Base-by-base conservation (phyloP, 2,888 invertebrate genomes). In the Amiota mariae region DNA sequence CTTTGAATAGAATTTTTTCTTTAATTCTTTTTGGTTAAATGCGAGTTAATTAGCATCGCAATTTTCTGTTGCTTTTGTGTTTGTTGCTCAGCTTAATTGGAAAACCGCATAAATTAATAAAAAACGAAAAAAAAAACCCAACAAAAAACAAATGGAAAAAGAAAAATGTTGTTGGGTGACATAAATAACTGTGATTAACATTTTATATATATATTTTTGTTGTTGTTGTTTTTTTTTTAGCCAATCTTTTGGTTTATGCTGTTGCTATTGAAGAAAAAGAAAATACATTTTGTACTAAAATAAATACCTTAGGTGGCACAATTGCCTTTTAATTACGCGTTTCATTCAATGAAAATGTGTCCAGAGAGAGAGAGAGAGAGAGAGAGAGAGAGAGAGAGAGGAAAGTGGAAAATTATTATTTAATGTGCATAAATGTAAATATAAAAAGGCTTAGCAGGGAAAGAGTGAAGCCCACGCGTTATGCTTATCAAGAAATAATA, bases 401-500 rank as follows among this genome's bases (percentile, higher is more conserved):
- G 2, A 1, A 10, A 20, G 24, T 1, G 59, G 59, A 59, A 59
- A 18, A 36, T 36, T 36, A 54, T 54, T 54, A 54, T 54, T 54
- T n/a, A 54, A 54, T 54, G 54, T n/a, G 12, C 54, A 54, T 54
- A 54, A 54, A 54, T 54, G 54, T n/a, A 54, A 54, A 54, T 54
- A 54, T n/a, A 54, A n/a, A n/a, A 54, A 36, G 36, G 8, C 36
- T 36, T 36, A 6, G 36, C 36, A 36, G 2, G 18, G 15, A 13
- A 13, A 15, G 18, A 57, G 57, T 20, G 3, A 10, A n/a, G 13
- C 59, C 13, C 49, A 36, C 36, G 36, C 36, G 8, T 36, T 36
- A 6, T 36, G 67, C 67, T 68, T 68, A 68, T 68, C 67, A 68
- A 54, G 36, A 68, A 68, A 48, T 68, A 47, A 68, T 68, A 68